Evolutionary conservation across 2,888 invertebrate genomes (phyloP), one percentile per base, ranked within the genome.

Genomic region (Dryadula phaetusa): DNA sequence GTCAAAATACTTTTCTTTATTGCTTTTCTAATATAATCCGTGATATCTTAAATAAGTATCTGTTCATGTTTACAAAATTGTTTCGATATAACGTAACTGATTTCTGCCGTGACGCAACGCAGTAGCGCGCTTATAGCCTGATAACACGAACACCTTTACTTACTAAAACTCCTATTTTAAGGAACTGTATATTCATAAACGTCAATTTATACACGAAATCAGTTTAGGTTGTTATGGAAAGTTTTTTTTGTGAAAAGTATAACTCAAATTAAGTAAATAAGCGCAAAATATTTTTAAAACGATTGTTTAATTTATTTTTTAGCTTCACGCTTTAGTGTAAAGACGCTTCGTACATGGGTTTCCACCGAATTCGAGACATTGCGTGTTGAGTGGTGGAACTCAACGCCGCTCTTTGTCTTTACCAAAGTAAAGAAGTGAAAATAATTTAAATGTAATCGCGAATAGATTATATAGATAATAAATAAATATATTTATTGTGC

Each of bases 91-190:
- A 46, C 52, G 64, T 74, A 75, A 77, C 74, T 76, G 77, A 75
- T 74, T 73, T 67, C 62, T 77, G 70, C 46, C 77, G 75, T 78
- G 77, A 64, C 66, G 34, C 20, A 32, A 44, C 64, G 68, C 72
- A 71, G 69, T 77, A 72, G 66, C 56, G 62, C 40, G 66, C 54
- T 71, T 69, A 70, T 67, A 67, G 60, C 70, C 58, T 28, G 56
- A 54, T 62, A 73, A 72, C 77, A 76, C 74, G 74, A 73, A 72
- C 49, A 62, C 46, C 20, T 25, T 40, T 4, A 28, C 12, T 53
- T 20, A 56, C 40, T 22, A 56, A 22, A 56, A 12, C 25, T 25
- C 22, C 18, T 20, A 18, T 56, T 40, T 22, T 56, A 37, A 56
- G 22, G n/a, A 22, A 56, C 32, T 32, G 12, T 14, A 40, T 37